Evolutionary conservation across 2,113 vertebrate species (phyloP).

Genomic region (Bubo blakistoni): DNA sequence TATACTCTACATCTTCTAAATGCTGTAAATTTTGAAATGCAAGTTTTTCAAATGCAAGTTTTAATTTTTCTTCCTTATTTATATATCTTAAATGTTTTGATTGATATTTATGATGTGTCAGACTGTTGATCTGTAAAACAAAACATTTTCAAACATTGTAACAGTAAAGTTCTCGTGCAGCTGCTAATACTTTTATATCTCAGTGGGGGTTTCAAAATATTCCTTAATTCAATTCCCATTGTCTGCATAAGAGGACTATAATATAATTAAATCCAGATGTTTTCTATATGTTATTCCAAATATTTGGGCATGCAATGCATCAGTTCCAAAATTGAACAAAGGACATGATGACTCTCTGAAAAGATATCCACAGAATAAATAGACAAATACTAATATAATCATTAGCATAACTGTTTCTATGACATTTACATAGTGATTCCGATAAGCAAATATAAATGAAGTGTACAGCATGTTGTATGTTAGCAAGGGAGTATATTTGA

Average conservation of each 20-base stretch:
- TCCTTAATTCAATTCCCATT: constrained; percentile 75
- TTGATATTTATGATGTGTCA: constrained; percentile 67
- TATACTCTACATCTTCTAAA: neutral
- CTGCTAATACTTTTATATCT: constrained; percentile 73
- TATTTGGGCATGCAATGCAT: constrained; percentile 64
- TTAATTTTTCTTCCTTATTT: constrained; percentile 29
- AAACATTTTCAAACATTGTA: constrained; percentile 69
- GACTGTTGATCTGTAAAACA: constrained; percentile 68
- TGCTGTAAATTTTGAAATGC: neutral
- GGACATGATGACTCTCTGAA: constrained; percentile 41
- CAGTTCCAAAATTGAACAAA: constrained; percentile 56
- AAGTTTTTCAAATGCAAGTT: neutral
- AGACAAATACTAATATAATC: constrained; percentile 52
- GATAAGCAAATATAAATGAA: constrained; percentile 29
- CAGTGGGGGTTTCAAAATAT: constrained; percentile 73
- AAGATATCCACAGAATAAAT: constrained; percentile 41
- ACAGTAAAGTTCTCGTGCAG: constrained; percentile 64
- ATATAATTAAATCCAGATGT: constrained; percentile 74
- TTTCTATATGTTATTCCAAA: constrained; percentile 69
- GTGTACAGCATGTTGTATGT: neutral
- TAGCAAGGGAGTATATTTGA: neutral
- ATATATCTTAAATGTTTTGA: constrained; percentile 30
- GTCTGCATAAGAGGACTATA: constrained; percentile 66
- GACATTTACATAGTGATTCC: neutral
- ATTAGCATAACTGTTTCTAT: neutral